These are phyloP conservation scores for Pituophis catenifer DNA, from an alignment of 2,113 vertebrate species.

Conservation along the genomic window DNA sequence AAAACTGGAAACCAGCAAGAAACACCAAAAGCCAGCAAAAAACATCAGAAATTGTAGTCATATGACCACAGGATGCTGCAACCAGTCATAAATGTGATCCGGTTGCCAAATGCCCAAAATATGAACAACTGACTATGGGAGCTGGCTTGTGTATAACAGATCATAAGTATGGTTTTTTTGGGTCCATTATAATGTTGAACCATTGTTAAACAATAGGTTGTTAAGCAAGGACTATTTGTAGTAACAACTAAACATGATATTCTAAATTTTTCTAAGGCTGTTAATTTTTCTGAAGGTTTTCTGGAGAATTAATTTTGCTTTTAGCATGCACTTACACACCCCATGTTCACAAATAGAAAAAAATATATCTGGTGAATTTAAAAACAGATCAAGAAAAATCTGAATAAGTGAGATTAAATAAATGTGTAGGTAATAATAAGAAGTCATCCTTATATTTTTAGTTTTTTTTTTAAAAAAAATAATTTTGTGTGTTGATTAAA, in stretches of 20 bases:
- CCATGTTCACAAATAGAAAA: neutral
- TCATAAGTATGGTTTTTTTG: neutral
- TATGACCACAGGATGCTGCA: neutral
- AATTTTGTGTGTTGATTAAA: neutral
- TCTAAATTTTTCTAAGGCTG: neutral
- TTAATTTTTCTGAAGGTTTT: neutral
- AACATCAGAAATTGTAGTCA: neutral
- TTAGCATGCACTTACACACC: neutral
- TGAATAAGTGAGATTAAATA: neutral
- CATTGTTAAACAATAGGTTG: too few species aligned
- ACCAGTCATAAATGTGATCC: neutral
- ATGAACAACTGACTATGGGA: neutral
- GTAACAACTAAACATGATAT: neutral
- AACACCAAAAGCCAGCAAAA: neutral
- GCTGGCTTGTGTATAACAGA: neutral
- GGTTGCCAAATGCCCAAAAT: neutral
- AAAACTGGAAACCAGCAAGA: too few species aligned
- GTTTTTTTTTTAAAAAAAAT: neutral
- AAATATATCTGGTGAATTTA: neutral
- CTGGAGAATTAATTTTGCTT: neutral
- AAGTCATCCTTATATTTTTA: neutral
- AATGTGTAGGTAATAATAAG: neutral
- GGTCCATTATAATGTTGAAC: neutral
- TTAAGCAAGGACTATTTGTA: neutral
- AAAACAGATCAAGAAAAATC: neutral